phyloP scores from a whole-genome alignment of 2,113 vertebrate species.

The Alethe castanea region DNA sequence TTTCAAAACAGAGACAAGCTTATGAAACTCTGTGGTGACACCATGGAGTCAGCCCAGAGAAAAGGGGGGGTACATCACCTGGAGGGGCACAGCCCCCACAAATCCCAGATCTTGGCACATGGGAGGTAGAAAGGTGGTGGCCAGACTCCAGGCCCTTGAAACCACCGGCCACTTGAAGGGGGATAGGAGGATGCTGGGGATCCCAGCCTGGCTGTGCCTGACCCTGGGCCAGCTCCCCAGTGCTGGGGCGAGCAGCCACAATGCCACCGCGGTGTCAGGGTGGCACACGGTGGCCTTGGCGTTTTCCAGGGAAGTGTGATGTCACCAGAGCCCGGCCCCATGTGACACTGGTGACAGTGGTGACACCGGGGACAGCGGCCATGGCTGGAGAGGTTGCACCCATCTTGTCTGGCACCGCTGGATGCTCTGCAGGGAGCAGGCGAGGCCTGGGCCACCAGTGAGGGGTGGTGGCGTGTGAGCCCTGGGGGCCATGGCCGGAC shows the following conservation, averaged over 20 bases:
- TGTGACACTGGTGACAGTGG: neutral
- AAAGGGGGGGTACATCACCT: rapidly evolving
- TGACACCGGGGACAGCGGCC: too few relatives aligned
- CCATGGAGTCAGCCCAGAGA: neutral
- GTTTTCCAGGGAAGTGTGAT: rapidly evolving
- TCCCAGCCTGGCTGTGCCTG: neutral
- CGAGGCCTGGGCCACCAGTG: rapidly evolving
- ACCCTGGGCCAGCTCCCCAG: rapidly evolving
- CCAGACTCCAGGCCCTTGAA: too few relatives aligned
- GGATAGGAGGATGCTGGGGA: neutral
- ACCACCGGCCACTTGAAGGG: rapidly evolving
- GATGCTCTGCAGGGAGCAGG: neutral
- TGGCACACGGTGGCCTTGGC: neutral
- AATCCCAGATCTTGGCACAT: rapidly evolving
- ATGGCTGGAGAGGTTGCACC: rapidly evolving
- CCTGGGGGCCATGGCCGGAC: rapidly evolving
- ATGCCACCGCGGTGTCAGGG: rapidly evolving
- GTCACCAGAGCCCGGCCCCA: rapidly evolving
- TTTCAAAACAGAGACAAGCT: neutral
- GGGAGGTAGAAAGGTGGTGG: neutral
- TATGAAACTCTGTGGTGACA: neutral
- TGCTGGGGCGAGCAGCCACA: rapidly evolving
- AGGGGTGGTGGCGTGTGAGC: neutral
- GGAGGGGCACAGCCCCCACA: neutral
- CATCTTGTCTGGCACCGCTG: neutral